A percentile compares a stretch with the other conserved stretches of the same genome.
These are phyloP conservation scores for Tenodera sinensis DNA, from an alignment of 2,888 invertebrate species.

Conservation along the genomic window DNA sequence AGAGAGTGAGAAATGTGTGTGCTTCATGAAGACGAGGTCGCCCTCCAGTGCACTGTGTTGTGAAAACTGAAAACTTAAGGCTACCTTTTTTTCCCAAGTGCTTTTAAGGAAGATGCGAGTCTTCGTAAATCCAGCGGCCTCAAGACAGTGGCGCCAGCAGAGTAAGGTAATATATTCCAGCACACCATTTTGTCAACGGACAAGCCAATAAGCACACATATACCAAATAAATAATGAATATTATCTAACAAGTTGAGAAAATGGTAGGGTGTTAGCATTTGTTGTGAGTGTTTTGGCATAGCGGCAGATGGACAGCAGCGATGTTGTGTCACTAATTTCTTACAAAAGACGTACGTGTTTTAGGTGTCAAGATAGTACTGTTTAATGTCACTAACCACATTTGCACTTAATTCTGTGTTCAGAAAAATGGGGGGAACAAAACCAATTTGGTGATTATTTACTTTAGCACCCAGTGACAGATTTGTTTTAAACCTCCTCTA, in stretches of 20 bases:
- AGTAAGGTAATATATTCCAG: neutral
- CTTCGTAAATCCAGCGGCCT: constrained; percentile 21
- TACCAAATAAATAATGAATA: neutral
- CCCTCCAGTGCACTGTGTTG: neutral
- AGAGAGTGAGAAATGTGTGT: neutral
- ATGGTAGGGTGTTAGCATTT: neutral
- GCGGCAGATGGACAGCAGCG: neutral
- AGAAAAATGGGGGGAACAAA: neutral
- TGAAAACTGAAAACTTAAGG: neutral
- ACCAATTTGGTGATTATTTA: neutral
- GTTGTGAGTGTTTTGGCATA: constrained; percentile 3
- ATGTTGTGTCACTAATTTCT: constrained; percentile 6
- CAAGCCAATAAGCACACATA: neutral
- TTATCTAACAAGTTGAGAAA: neutral
- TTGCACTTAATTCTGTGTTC: neutral
- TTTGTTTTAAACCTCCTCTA: too few relatives aligned
- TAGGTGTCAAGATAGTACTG: constrained; percentile 5
- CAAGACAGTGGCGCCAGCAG: neutral
- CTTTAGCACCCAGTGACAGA: too few relatives aligned
- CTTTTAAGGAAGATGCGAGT: constrained; percentile 23
- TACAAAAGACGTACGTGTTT: constrained; percentile 4
- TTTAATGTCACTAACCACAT: constrained; percentile 6
- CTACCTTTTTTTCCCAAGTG: constrained; percentile 19
- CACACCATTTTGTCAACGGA: neutral
- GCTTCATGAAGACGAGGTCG: neutral